Evolutionary conservation across 2,797 vertebrate species (phyloP), one percentile per base, ranked within the genome.

Genomic region (Gastrophryne carolinensis): DNA sequence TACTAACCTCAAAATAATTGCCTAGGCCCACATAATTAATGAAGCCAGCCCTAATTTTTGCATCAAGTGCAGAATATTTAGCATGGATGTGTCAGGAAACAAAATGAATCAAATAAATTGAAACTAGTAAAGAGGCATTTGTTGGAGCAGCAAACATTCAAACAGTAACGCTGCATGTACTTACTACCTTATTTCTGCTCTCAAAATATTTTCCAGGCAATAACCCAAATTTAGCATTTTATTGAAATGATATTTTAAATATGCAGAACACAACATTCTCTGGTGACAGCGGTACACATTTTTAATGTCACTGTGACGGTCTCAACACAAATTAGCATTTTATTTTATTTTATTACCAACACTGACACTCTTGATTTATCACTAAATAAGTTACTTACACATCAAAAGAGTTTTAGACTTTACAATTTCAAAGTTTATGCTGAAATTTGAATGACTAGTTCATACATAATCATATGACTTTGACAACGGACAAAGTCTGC

Each of bases 231-330:
- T 70, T 70, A 63, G 49, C 49, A 63, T 70, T 56, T 63, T 72
- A 71, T 64, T 77, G 21, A 64, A 71, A 77, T 64, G 69, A 77
- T 77, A 71, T 71, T 71, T 77, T 17, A 64, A 32, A 65, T 57
- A 63, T 77, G 67, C 67, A 57, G 67, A 71, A 65, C 35, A 39
- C 47, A 65, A 77, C 60, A 64, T 65, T 13, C 11, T 50, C 37
- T 13, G 21, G 23, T 64, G 67, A 77, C 60, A 71, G 58, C 50
- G 50, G 58, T 29, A 71, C 67, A 71, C 66, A 70, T 21, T 47
- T 39, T 57, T 21, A 37, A 37, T 35, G 67, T 47, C 67, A 64
- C 50, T 17, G 17, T 37, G 15, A 64, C 70, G 58, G 60, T 50
- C 58, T 76, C 56, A 57, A 27, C 32, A 49, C 26, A 9, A 27